Conservation (phyloP, 2,888 invertebrate genomes). For the Netelia melanura region DNA sequence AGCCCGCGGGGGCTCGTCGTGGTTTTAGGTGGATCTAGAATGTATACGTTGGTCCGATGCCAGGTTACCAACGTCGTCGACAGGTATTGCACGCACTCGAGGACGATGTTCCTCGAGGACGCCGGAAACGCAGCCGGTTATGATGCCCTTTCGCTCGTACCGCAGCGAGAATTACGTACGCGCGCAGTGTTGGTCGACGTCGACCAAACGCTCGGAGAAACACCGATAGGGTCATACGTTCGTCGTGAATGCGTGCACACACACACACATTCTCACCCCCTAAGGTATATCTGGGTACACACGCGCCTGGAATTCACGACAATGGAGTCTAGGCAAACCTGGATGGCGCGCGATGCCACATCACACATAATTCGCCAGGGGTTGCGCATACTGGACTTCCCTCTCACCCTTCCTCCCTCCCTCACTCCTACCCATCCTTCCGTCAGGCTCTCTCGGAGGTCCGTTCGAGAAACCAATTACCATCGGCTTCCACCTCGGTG, state of each 20-base stretch:
- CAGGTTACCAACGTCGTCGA: slow-evolving; percentile 47
- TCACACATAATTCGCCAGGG: slow-evolving; percentile 60
- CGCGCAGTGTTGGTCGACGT: slow-evolving; percentile 54
- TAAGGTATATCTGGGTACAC: slow-evolving; percentile 51
- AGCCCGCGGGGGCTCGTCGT: slow-evolving; percentile 46
- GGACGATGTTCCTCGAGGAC: slow-evolving; percentile 46
- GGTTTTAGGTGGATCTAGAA: slow-evolving; percentile 52
- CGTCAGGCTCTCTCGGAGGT: slow-evolving; percentile 23
- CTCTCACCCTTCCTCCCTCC: too few relatives aligned
- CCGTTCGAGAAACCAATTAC: slow-evolving; percentile 50
- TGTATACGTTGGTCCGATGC: slow-evolving; percentile 25
- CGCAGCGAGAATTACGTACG: slow-evolving; percentile 48
- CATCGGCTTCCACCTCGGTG: slow-evolving; percentile 45
- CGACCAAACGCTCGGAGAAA: slow-evolving; percentile 44
- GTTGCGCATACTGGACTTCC: background rate
- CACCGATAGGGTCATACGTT: slow-evolving; percentile 51
- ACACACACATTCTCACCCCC: slow-evolving; percentile 28
- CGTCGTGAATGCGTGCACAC: slow-evolving; percentile 48
- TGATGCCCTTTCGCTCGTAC: slow-evolving; percentile 54
- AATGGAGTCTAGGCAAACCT: slow-evolving; percentile 69
- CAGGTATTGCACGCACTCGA: slow-evolving; percentile 55
- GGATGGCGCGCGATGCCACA: slow-evolving; percentile 55
- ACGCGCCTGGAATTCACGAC: slow-evolving; percentile 66
- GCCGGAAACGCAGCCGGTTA: slow-evolving; percentile 48
- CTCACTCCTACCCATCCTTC: background rate